These are phyloP conservation scores for Apeltes quadracus DNA, from an alignment of 2,113 vertebrate species.

Conservation along the genomic window DNA sequence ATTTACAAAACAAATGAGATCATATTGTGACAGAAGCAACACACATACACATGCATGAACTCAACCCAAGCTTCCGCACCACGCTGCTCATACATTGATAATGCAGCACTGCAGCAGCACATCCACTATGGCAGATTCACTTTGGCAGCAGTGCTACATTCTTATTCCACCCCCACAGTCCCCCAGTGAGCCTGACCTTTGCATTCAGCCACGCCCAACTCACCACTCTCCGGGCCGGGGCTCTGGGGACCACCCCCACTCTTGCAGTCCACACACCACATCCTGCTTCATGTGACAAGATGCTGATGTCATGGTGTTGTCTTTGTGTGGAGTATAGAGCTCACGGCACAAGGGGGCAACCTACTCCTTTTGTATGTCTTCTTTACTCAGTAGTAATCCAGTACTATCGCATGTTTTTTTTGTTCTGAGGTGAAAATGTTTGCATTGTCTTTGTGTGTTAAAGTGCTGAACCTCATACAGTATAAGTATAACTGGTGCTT, in stretches of 20 bases:
- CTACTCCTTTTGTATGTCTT: slow-evolving; percentile 26
- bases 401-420: neutral
- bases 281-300: slow-evolving; percentile 34
- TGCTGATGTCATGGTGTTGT: slow-evolving; percentile 35
- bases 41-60: slow-evolving; percentile 9
- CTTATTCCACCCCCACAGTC: slow-evolving; percentile 53
- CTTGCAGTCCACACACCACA: slow-evolving; percentile 28
- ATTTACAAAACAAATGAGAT: neutral
- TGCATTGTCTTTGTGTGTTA: neutral
- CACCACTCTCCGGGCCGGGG: slow-evolving; percentile 40
- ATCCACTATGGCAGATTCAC: slow-evolving; percentile 50
- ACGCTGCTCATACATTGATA: slow-evolving; percentile 51
- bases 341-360: slow-evolving; percentile 50
- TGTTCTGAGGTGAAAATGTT: neutral
- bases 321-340: slow-evolving; percentile 18
- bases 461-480: neutral
- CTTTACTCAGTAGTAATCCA: neutral
- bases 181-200: slow-evolving; percentile 66
- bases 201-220: slow-evolving; percentile 50
- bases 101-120: slow-evolving; percentile 64
- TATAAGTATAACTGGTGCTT: neutral
- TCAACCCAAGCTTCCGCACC: neutral
- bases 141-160: slow-evolving; percentile 42
- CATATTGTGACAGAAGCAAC: neutral
- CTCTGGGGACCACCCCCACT: slow-evolving; percentile 36